A percentile compares a stretch with the other conserved stretches of the same genome.
These are phyloP conservation scores for Aramus guarauna DNA, from an alignment of 2,113 vertebrate species.

Conservation along the genomic window DNA sequence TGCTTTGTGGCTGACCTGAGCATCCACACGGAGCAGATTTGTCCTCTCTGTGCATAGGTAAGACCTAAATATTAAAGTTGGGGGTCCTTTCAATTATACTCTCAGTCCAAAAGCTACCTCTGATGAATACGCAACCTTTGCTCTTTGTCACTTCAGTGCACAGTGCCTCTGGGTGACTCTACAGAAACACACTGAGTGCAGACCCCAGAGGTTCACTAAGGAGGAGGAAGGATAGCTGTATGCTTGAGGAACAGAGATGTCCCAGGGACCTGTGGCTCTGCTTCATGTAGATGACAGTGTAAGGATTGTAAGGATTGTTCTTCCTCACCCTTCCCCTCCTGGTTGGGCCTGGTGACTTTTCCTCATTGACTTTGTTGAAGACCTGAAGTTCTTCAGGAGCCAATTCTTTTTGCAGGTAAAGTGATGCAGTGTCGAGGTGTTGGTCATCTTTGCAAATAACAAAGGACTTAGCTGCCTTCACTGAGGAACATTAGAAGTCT, in stretches of 20 bases:
- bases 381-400: not conserved
- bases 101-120: not conserved
- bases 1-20: not conserved
- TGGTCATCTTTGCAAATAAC: not conserved
- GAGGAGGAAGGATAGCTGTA: not conserved
- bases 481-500: not conserved
- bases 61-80: not conserved
- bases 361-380: not conserved
- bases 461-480: not conserved
- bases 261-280: not conserved
- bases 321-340: not conserved
- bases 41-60: not conserved
- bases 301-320: not conserved
- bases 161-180: not conserved
- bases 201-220: not conserved
- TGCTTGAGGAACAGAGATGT: not conserved
- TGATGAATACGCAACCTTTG: not conserved
- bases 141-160: not conserved
- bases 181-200: not conserved
- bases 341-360: not conserved
- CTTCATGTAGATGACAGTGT: not conserved
- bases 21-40: not conserved
- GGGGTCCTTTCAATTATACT: not conserved
- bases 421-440: not conserved
- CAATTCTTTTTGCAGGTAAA: not conserved